A percentile compares a stretch with the other conserved stretches of the same genome.
Conservation (phyloP, 2,888 invertebrate genomes). For the Pherbina coryleti region DNA sequence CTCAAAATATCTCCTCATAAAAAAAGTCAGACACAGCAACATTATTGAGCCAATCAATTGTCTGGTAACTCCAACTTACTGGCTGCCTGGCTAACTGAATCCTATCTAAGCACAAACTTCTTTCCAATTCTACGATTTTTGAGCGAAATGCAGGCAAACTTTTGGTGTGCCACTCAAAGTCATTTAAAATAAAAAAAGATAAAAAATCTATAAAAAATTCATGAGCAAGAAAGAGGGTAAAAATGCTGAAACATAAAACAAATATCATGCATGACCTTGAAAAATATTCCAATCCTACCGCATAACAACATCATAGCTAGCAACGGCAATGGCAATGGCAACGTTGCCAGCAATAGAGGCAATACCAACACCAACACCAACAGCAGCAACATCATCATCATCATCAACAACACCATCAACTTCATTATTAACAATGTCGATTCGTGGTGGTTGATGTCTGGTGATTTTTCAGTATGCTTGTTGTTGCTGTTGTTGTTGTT, state of each 20-base stretch:
- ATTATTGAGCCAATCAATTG: no score
- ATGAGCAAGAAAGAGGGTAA: not conserved
- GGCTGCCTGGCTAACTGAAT: not conserved
- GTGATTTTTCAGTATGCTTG: slow-evolving; percentile 11
- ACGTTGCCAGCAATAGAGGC: slow-evolving; percentile 23
- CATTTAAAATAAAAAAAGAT: not conserved
- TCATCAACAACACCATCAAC: slow-evolving; percentile 5
- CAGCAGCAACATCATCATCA: slow-evolving; percentile 17
- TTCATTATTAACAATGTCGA: not conserved
- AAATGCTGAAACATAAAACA: slow-evolving; percentile 51
- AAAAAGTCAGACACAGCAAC: no score
- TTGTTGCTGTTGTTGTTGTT: slow-evolving; percentile 20
- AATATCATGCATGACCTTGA: slow-evolving; percentile 67
- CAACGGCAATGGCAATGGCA: not conserved
- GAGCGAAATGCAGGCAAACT: not conserved
- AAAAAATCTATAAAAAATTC: not conserved
- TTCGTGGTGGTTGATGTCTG: slow-evolving; percentile 11
- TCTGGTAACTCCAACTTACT: not conserved
- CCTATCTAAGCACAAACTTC: not conserved
- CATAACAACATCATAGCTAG: not conserved
- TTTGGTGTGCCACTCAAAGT: not conserved
- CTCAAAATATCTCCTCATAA: no score
- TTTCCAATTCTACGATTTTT: not conserved
- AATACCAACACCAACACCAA: slow-evolving; percentile 23
- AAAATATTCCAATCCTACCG: slow-evolving; percentile 60